Evolutionary conservation across 2,113 vertebrate genomes (phyloP).

Genomic region (Clarias macrocephalus): DNA sequence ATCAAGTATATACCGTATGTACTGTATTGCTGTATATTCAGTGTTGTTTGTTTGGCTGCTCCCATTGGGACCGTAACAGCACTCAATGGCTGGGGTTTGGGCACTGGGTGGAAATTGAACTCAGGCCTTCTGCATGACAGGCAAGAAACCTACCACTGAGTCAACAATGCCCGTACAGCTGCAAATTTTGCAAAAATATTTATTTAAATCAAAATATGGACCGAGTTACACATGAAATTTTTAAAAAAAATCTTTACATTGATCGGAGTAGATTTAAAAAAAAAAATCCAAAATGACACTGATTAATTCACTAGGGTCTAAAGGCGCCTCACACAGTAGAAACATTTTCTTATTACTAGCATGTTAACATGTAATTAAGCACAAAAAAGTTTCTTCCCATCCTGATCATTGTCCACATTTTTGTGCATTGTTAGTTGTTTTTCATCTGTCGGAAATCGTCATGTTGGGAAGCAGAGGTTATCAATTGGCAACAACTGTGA

Average conservation of each 20-base stretch:
- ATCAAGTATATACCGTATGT: not conserved
- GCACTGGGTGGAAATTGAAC: too few species aligned
- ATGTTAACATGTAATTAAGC: not conserved
- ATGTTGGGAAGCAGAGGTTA: constrained; percentile 74
- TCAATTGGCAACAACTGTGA: constrained; percentile 84
- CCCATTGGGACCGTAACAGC: too few species aligned
- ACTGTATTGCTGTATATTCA: too few species aligned
- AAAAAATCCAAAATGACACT: not conserved
- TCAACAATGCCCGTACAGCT: not conserved
- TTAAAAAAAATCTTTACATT: not conserved
- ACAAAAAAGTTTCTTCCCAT: not conserved
- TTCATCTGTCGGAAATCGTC: constrained; percentile 83
- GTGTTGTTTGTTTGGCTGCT: too few species aligned
- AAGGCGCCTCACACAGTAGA: not conserved
- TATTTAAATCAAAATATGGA: not conserved
- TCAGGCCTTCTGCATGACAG: too few species aligned
- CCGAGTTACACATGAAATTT: not conserved
- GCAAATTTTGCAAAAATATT: not conserved
- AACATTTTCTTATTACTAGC: not conserved
- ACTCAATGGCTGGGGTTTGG: too few species aligned
- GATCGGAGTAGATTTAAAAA: not conserved
- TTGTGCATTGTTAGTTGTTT: constrained; percentile 77
- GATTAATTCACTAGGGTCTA: not conserved
- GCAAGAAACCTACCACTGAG: too few species aligned
- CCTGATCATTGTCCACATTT: not conserved